These are phyloP conservation scores for Aphodius granarius DNA, from an alignment of 2,888 invertebrate genomes.

Conservation along the genomic window DNA sequence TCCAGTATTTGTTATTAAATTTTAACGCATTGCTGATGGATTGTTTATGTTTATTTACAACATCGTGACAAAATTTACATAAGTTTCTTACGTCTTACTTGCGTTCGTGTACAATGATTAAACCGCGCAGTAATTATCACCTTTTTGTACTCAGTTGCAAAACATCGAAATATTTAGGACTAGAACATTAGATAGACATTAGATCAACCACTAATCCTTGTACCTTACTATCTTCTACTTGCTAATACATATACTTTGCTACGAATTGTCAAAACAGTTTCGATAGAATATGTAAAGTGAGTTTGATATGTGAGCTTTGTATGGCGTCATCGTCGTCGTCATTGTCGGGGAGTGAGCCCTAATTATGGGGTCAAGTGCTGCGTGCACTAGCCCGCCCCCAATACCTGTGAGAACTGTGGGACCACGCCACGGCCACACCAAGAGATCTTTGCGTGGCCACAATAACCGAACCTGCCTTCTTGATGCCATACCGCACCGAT, in stretches of 20 bases:
- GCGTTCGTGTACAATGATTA: no score
- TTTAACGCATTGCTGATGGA: background rate
- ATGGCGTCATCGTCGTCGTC: background rate
- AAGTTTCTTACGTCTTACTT: no score
- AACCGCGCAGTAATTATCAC: no score
- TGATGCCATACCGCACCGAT: background rate
- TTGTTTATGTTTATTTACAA: no score
- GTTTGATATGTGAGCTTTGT: background rate
- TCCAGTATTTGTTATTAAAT: background rate
- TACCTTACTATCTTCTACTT: no score
- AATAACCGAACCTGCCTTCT: background rate
- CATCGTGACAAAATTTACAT: no score
- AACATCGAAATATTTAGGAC: no score
- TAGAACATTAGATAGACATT: no score
- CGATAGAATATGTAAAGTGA: conserved; percentile 36
- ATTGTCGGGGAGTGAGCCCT: conserved; percentile 41
- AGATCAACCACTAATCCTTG: no score
- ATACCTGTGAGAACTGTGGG: conserved; percentile 44
- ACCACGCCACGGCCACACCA: conserved; percentile 3
- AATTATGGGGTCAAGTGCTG: conserved; percentile 51
- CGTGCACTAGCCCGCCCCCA: conserved; percentile 49
- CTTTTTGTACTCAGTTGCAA: no score
- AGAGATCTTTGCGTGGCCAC: background rate
- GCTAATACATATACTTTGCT: no score
- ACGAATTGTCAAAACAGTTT: no score